Evolutionary conservation across 1,140 invertebrate species (phyloP).

Genomic region (Lethrus apterus): DNA sequence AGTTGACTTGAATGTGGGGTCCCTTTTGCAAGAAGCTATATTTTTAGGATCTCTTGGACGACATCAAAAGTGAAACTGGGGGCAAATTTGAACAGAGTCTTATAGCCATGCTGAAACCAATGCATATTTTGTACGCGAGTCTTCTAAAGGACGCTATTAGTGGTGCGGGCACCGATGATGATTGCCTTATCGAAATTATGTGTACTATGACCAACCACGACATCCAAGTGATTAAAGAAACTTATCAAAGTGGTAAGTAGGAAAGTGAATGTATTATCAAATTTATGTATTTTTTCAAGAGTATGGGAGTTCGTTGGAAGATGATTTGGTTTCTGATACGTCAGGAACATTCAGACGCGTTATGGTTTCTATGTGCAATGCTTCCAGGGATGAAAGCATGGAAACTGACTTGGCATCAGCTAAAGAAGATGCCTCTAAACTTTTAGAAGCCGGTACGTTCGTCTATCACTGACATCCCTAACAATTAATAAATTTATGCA

Average conservation of each 20-base stretch:
- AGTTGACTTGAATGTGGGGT: neutral
- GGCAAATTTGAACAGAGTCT: conserved; percentile 87
- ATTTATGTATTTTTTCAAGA: conserved; percentile 43
- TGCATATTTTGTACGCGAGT: conserved; percentile 79
- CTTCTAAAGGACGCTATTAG: conserved; percentile 78
- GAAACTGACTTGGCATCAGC: conserved; percentile 55
- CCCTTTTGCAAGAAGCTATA: neutral
- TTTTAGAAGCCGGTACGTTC: conserved; percentile 62
- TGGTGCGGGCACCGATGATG: conserved; percentile 78
- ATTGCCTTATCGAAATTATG: conserved; percentile 82
- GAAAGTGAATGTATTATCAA: conserved; percentile 3
- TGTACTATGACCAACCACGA: conserved; percentile 83
- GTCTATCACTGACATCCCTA: neutral
- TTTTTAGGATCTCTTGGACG: conserved; percentile 73
- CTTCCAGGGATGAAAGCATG: conserved; percentile 62
- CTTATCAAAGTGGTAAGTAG: conserved; percentile 72
- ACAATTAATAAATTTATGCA: neutral
- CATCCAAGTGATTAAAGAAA: conserved; percentile 69
- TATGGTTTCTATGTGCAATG: conserved; percentile 64
- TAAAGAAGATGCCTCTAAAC: conserved; percentile 60
- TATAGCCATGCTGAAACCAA: conserved; percentile 79
- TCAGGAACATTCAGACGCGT: conserved; percentile 77
- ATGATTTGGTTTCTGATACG: conserved; percentile 73
- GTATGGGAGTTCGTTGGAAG: conserved; percentile 66
- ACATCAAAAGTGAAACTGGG: conserved; percentile 82